Conservation (phyloP, 2,113 vertebrate species). For the Trachemys scripta region DNA sequence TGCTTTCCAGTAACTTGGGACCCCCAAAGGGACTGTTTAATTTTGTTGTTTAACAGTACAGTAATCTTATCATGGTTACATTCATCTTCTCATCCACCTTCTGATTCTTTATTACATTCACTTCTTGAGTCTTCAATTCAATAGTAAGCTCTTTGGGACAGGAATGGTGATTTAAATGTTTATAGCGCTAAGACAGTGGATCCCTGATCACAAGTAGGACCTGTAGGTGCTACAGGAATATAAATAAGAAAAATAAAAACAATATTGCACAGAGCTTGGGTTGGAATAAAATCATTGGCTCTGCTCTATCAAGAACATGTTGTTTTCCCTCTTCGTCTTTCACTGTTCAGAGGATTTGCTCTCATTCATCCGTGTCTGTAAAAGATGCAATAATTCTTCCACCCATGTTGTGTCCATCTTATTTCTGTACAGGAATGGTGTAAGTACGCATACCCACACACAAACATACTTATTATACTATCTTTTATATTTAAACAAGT, state of each 20-base stretch:
- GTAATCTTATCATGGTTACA: neutral
- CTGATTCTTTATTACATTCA: neutral
- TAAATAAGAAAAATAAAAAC: neutral
- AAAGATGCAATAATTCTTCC: neutral
- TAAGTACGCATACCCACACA: neutral
- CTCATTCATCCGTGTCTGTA: neutral
- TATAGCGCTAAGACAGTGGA: neutral
- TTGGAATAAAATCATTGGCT: neutral
- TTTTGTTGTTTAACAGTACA: neutral
- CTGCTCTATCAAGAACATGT: neutral
- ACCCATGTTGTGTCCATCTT: neutral
- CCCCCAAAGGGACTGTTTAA: neutral
- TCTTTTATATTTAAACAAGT: neutral
- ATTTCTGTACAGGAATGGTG: neutral
- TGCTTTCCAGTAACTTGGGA: neutral
- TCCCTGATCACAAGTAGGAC: rapidly evolving
- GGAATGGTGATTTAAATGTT: neutral
- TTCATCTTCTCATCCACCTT: neutral
- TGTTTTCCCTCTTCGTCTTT: neutral
- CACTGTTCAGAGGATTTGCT: neutral
- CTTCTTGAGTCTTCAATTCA: neutral
- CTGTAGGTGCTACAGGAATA: neutral
- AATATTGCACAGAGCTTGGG: rapidly evolving
- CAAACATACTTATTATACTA: neutral
- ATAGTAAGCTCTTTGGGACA: neutral